These are phyloP conservation scores for Benthosema pterotum DNA, from an alignment of 2,797 vertebrate species.

Conservation along the genomic window DNA sequence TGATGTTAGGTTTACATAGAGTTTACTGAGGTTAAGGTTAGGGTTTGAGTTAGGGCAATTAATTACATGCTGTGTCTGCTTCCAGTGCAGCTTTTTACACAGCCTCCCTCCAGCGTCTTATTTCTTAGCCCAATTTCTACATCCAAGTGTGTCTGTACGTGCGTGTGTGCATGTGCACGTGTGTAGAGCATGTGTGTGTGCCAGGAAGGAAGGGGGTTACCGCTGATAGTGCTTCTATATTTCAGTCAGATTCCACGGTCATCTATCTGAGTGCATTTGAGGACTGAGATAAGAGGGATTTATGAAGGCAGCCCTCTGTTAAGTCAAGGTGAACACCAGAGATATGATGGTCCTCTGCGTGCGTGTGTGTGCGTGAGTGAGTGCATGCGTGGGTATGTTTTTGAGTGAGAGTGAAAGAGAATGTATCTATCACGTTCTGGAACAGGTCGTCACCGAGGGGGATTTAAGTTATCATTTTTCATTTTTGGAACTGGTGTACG, in stretches of 20 bases:
- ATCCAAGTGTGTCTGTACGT: neutral
- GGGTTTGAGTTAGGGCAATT: no score
- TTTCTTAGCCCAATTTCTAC: no score
- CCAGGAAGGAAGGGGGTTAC: conserved; percentile 22
- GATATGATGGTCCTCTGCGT: conserved; percentile 53
- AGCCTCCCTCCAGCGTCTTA: no score
- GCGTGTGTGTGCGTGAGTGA: conserved; percentile 4
- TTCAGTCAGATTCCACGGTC: conserved; percentile 60
- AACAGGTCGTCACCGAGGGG: no score
- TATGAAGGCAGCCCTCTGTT: conserved; percentile 59
- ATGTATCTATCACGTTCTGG: no score
- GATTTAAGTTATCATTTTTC: no score
- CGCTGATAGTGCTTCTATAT: conserved; percentile 58
- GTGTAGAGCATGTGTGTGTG: conserved; percentile 9
- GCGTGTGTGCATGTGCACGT: neutral
- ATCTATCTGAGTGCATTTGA: conserved; percentile 66
- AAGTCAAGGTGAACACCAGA: conserved; percentile 74
- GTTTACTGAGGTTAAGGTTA: no score
- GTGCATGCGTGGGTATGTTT: conserved; percentile 12
- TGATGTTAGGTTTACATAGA: no score
- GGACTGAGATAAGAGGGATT: conserved; percentile 76
- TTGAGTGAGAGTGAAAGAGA: conserved; percentile 2
- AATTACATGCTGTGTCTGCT: no score
- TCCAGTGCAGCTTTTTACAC: no score
- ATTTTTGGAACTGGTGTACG: no score